Base-by-base conservation (phyloP, 2,113 vertebrate genomes). In the Pollachius pollachius region DNA sequence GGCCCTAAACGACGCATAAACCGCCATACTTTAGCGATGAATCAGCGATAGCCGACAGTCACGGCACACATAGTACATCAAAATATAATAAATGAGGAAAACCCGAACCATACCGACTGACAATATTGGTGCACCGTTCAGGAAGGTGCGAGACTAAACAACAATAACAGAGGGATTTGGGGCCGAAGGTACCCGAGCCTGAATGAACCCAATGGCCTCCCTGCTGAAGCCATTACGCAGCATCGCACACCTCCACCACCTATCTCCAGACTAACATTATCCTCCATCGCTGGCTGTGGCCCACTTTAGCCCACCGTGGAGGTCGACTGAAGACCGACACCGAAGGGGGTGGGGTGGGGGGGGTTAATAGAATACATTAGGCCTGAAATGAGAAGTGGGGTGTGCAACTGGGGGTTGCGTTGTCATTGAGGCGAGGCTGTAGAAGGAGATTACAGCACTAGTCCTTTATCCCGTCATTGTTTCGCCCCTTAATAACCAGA, bases 321-420 rank as follows among this genome's bases (percentile, higher is more conserved):
- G 76, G 78, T 86, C 79, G 64, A 9, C 52, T 62, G 77, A 82
- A 81, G 67, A 69, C 74, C 63, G 67, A 68, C 67, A 75, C 65
- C 79, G 63, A 23, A 16, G 25, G 27, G 62, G 1, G 59, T 9
- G 1, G 57, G 16, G 19, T 62, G 60, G 3, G 8, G 60, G 21
- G 70, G 13, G 19, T 9, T 62, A 25, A 23, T 74, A 30, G 54
- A 61, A 76, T 61, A 70, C 69, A 76, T 82, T 77, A 73, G 68
- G 30, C 60, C 63, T 68, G 64, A 84, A 80, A 82, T 72, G 68
- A 77, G 65, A 6, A 41, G 66, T 58, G 69, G 65, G 57, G 62
- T 15, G 9, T 41, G 37, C n/a, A 27, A 5, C 2, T 3, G 37
- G 69, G 65, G 57, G 62, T 15, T 6, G 18, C 67, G 77, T 65